phyloP scores from a whole-genome alignment of 2,797 vertebrate species.

The Pteropus rufus region DNA sequence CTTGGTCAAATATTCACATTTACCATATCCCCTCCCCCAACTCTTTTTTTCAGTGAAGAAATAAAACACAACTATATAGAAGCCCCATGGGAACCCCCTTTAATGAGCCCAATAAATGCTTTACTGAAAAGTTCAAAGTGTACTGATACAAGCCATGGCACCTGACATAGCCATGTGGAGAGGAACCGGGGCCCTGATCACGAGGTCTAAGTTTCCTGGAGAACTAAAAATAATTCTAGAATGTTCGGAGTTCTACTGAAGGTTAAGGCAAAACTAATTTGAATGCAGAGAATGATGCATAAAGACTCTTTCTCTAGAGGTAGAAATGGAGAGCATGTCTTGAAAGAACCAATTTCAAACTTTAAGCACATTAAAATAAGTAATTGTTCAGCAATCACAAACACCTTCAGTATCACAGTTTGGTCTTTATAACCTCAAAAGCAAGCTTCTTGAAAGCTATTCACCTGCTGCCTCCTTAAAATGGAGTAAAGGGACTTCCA shows the following conservation, averaged over 20 bases:
- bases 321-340: background rate
- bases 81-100: background rate
- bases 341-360: background rate
- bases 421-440: background rate
- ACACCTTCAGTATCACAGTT: background rate
- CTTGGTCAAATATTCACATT: background rate
- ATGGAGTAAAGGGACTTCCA: background rate
- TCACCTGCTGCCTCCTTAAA: background rate
- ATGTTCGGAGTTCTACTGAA: background rate
- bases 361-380: background rate
- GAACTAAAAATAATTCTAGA: background rate
- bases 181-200: background rate
- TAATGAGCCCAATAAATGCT: background rate
- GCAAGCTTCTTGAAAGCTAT: background rate
- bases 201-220: background rate
- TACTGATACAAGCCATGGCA: no score
- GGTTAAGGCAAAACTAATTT: background rate
- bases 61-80: background rate
- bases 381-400: background rate
- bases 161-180: rapidly evolving
- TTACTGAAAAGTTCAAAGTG: background rate
- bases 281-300: background rate
- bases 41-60: background rate
- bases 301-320: background rate
- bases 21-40: rapidly evolving